A percentile compares a stretch with the other conserved stretches of the same genome.
Conservation (phyloP, 1,140 invertebrate genomes). For the Sinella curviseta region DNA sequence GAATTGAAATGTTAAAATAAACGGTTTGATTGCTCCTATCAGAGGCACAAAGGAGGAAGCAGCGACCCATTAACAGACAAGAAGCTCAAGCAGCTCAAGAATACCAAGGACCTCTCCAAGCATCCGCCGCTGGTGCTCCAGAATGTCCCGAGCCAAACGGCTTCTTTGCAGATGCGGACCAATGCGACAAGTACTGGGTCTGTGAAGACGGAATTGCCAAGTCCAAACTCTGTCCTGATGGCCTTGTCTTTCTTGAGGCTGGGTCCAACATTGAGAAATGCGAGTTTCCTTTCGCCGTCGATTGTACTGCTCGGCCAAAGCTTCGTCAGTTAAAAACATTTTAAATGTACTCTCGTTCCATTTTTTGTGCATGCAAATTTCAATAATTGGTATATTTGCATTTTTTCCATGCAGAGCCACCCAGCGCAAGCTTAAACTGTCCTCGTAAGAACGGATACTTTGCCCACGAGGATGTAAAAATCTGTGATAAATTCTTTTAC, state of each 20-base stretch:
- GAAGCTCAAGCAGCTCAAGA: neutral
- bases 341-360: neutral
- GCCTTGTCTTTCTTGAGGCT: slow-evolving; percentile 88
- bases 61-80: neutral
- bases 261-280: slow-evolving; percentile 79
- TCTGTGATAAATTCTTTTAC: slow-evolving; percentile 88
- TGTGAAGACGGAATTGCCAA: slow-evolving; percentile 68
- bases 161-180: slow-evolving; percentile 79
- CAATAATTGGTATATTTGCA: too few relatives aligned
- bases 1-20: neutral
- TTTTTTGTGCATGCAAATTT: neutral
- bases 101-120: neutral
- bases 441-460: slow-evolving; percentile 84
- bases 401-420: slow-evolving; percentile 64
- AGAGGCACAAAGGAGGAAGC: slow-evolving; percentile 19
- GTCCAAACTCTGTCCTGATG: slow-evolving; percentile 81
- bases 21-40: neutral
- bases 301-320: slow-evolving; percentile 36
- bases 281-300: slow-evolving; percentile 46
- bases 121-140: neutral
- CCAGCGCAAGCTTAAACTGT: slow-evolving; percentile 72
- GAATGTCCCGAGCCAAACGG: slow-evolving; percentile 78
- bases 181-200: slow-evolving; percentile 85
- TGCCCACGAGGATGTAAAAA: slow-evolving; percentile 72
- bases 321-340: slow-evolving; percentile 15